A percentile compares a stretch with the other conserved stretches of the same genome.
These are phyloP conservation scores for Dendrocopos noguchii DNA, from an alignment of 2,113 vertebrate genomes.

Conservation along the genomic window DNA sequence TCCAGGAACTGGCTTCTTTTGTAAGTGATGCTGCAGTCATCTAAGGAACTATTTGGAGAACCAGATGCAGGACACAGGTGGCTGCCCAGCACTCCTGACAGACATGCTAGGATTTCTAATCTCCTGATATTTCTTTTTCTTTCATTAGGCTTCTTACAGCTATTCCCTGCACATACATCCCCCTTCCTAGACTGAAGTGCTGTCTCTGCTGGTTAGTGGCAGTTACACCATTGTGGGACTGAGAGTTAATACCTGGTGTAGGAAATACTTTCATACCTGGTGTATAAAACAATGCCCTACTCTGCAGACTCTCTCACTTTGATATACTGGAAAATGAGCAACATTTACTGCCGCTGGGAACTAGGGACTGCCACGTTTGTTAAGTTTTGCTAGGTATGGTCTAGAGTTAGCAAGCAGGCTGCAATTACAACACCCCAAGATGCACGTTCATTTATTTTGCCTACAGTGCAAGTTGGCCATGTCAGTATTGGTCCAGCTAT, in stretches of 20 bases:
- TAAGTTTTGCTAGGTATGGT: neutral
- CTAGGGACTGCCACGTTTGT: neutral
- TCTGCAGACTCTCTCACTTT: neutral
- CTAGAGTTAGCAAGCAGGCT: neutral
- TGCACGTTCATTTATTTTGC: constrained; percentile 35
- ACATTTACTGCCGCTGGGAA: neutral
- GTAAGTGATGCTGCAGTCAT: neutral
- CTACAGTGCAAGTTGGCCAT: neutral
- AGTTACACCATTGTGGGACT: neutral
- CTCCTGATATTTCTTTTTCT: neutral
- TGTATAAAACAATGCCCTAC: neutral
- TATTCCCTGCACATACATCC: neutral
- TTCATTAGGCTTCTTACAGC: neutral
- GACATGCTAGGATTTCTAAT: neutral
- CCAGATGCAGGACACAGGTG: neutral
- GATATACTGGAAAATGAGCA: constrained; percentile 4
- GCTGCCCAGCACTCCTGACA: neutral
- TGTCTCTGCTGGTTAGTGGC: neutral
- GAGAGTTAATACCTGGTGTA: neutral
- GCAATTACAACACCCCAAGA: neutral
- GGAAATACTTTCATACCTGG: neutral
- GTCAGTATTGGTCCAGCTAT: constrained; percentile 18
- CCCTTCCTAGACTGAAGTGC: neutral
- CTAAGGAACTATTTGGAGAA: neutral
- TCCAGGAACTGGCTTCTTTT: neutral